These are phyloP conservation scores for Danaus chrysippus DNA, from an alignment of 2,888 invertebrate species.

Conservation along the genomic window DNA sequence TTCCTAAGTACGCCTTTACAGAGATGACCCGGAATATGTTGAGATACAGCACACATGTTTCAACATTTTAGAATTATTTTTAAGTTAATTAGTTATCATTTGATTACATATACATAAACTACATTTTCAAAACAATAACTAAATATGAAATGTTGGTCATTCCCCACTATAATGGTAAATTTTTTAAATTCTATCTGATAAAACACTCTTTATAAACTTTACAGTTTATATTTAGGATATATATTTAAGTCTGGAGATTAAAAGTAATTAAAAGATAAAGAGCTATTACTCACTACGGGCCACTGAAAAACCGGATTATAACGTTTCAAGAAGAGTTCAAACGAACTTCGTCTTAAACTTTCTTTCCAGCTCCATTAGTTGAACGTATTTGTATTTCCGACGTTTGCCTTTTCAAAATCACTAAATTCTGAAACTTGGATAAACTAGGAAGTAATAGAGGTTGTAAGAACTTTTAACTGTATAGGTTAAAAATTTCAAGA, in stretches of 20 bases:
- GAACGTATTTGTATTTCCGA: constrained; percentile 21
- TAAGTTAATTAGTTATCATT: not conserved
- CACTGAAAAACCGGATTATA: constrained; percentile 24
- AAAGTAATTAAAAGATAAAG: constrained; percentile 26
- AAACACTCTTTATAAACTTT: constrained; percentile 9
- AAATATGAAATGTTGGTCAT: too few relatives aligned
- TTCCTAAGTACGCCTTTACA: constrained; percentile 10
- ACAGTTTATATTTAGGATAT: constrained; percentile 16
- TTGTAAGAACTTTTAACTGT: too few relatives aligned
- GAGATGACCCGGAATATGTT: constrained; percentile 7
- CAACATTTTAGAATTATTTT: not conserved
- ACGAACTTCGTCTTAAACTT: constrained; percentile 23
- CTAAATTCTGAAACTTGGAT: not conserved
- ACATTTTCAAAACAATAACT: too few relatives aligned
- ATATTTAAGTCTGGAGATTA: constrained; percentile 15
- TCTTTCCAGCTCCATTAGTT: constrained; percentile 21
- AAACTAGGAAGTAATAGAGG: too few relatives aligned
- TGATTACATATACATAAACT: too few relatives aligned
- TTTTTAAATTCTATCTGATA: too few relatives aligned
- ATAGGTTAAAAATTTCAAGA: too few relatives aligned
- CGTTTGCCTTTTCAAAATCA: constrained; percentile 14
- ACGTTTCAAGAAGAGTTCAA: constrained; percentile 22
- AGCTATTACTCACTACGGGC: constrained; percentile 21
- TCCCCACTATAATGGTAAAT: too few relatives aligned
- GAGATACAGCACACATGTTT: constrained; percentile 11